Percentiles rank a stretch among this genome's conserved stretches.
Conservation (phyloP, 2,888 invertebrate species). For the Aphelenchoides bicaudatus region DNA sequence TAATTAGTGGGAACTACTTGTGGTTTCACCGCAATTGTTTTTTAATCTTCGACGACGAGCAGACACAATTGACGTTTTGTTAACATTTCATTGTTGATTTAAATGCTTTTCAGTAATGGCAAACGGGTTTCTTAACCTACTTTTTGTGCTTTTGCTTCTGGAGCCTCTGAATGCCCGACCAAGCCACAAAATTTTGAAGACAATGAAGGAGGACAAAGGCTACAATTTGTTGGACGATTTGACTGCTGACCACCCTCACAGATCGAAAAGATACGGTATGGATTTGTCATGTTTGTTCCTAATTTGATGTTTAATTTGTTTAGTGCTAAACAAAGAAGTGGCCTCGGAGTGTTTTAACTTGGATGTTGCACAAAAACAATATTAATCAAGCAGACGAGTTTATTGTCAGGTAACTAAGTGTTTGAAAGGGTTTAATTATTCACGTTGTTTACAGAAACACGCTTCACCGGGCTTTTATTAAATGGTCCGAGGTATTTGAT, state of each 20-base stretch:
- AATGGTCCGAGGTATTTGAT: constrained; percentile 50
- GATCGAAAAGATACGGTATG: constrained; percentile 24
- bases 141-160: too few relatives aligned
- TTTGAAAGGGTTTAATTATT: constrained; percentile 19
- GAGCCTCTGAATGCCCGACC: too few relatives aligned
- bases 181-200: too few relatives aligned
- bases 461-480: constrained; percentile 53
- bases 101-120: too few relatives aligned
- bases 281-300: constrained; percentile 20
- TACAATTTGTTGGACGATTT: constrained; percentile 5
- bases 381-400: constrained; percentile 30
- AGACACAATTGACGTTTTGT: too few relatives aligned
- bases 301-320: constrained; percentile 18
- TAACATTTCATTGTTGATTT: too few relatives aligned
- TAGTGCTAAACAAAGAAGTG: constrained; percentile 32
- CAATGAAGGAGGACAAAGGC: too few relatives aligned
- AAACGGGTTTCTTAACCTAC: too few relatives aligned
- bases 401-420: constrained; percentile 31
- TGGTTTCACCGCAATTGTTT: too few relatives aligned
- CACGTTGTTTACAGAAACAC: constrained; percentile 43
- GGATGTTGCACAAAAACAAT: constrained; percentile 28
- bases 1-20: too few relatives aligned
- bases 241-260: not conserved
- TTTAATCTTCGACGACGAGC: too few relatives aligned
- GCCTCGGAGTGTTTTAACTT: constrained; percentile 25